Evolutionary conservation across 1,140 invertebrate genomes (phyloP), one percentile per base, ranked within the genome.

Genomic region (Hypothenemus hampei): DNA sequence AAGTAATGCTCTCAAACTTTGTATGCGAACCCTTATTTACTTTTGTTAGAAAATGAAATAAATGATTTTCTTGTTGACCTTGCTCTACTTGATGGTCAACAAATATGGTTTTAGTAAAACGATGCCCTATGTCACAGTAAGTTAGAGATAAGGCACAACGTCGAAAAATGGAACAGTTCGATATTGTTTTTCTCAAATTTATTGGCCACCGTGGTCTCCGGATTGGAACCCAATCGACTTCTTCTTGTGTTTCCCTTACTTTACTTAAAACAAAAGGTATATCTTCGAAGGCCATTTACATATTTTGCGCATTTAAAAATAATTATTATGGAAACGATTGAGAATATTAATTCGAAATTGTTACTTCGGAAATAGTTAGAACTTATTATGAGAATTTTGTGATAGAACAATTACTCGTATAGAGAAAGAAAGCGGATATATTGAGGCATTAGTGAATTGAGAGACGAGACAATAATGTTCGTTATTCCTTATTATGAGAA

Each of bases 191-290:
- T 37, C 7, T 6, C 8, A 37, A 37, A 8, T 8, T 37, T 7
- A 6, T 37, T 37, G 15, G 35, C 35, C 35, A 37, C 35, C 35
- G 6, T 16, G 35, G 8, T 37, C 35, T 37, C 15, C 35, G 15
- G 35, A 37, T 37, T 37, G 6, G 35, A 37, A 6, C 6, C 15
- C 35, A 37, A 6, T 37, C 35, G 35, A 37, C 15, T 37, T 8
- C 15, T 37, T 37, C 15, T 10, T 37, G 35, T n/a, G n/a, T n/a
- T n/a, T n/a, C n/a, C 6, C 6, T 7, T 6, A 6, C 5, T 6
- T 37, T 37, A 37, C 15, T 16, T 7, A 37, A 37, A 37, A 15
- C 35, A 37, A 37, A 37, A 37, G 8, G 35, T 37, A 16, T 37
- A 37, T 8, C 15, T 37, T 16, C 15, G 15, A 37, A 16, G 35